phyloP scores from a whole-genome alignment of 2,797 vertebrate species.

The Acrossocheilus wenchowensis region DNA sequence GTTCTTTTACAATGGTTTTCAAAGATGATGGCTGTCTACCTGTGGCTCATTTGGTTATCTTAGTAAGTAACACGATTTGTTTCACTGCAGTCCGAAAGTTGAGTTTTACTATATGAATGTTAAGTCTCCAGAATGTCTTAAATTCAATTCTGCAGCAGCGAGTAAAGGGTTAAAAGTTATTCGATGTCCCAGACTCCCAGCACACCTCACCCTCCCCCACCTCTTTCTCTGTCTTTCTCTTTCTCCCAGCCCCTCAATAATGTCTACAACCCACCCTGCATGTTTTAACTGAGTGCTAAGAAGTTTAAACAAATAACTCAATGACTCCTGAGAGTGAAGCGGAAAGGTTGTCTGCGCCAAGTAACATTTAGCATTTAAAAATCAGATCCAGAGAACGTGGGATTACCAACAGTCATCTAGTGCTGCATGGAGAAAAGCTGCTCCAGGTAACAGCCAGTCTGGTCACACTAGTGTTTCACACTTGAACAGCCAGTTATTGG shows the following conservation, averaged over 20 bases:
- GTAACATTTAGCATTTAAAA: conserved; percentile 15
- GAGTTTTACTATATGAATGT: neutral
- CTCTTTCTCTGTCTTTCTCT: neutral
- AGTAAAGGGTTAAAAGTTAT: conserved; percentile 47
- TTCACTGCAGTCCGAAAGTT: neutral
- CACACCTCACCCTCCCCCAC: conserved; percentile 25
- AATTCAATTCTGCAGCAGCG: neutral
- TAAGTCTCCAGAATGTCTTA: neutral
- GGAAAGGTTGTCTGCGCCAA: conserved; percentile 9
- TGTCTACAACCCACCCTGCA: conserved; percentile 22
- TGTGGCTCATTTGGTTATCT: neutral
- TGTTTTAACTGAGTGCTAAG: conserved; percentile 42
- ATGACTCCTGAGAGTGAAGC: conserved; percentile 40
- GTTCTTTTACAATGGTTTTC: neutral
- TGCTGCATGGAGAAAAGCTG: conserved; percentile 31
- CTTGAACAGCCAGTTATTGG: conserved; percentile 36
- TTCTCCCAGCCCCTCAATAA: neutral
- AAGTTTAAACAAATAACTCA: conserved; percentile 58
- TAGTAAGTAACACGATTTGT: neutral
- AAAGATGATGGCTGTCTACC: neutral
- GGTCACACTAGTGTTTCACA: conserved; percentile 39
- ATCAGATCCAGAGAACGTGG: neutral
- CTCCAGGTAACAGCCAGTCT: conserved; percentile 36
- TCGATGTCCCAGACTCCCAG: conserved; percentile 2
- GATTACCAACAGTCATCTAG: conserved; percentile 27